A percentile compares a stretch with the other conserved stretches of the same genome.
These are phyloP conservation scores for Calypte anna DNA, from an alignment of 2,113 vertebrate genomes.

Conservation along the genomic window DNA sequence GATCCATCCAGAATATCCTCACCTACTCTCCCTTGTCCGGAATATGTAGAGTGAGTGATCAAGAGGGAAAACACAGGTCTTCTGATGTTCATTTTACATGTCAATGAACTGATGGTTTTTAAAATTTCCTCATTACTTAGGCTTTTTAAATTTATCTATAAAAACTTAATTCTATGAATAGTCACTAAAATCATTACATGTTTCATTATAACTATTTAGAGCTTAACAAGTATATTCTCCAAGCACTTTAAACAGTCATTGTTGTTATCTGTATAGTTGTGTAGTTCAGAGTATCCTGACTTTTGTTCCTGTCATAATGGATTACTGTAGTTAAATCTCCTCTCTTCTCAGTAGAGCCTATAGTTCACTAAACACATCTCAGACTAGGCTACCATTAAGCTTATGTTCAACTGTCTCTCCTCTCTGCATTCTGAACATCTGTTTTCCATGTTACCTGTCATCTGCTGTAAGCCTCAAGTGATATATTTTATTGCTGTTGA, in stretches of 20 bases:
- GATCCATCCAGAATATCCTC: neutral
- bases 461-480: neutral
- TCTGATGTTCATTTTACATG: neutral
- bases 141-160: neutral
- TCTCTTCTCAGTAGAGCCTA: neutral
- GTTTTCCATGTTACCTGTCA: slow-evolving; percentile 2
- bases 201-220: neutral
- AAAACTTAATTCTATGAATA: neutral
- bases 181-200: neutral
- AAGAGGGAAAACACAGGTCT: neutral
- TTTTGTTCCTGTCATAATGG: neutral
- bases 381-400: neutral
- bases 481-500: slow-evolving; percentile 22
- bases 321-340: neutral
- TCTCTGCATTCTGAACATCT: slow-evolving; percentile 4
- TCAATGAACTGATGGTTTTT: neutral
- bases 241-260: neutral
- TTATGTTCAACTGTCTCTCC: neutral
- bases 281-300: neutral
- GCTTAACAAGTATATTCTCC: neutral
- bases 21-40: neutral
- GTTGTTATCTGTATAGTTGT: neutral
- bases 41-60: neutral
- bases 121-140: neutral
- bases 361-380: neutral